A percentile compares a stretch with the other conserved stretches of the same genome.
Evolutionary conservation across 2,888 invertebrate genomes (phyloP).

Genomic region (Tiliacea citrago): DNA sequence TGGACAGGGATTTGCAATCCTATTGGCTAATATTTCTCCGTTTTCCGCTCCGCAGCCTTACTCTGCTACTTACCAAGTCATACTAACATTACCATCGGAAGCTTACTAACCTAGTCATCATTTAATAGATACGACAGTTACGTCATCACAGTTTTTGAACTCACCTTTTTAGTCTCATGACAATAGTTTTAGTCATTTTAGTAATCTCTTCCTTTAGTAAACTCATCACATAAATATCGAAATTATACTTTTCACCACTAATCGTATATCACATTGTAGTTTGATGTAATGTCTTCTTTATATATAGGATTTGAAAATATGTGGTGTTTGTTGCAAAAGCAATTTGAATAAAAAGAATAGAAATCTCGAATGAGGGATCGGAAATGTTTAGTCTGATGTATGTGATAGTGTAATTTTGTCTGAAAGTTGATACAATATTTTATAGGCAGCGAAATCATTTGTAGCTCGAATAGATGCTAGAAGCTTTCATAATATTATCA

Average conservation of each 20-base stretch:
- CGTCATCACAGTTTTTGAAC: slow-evolving; percentile 12
- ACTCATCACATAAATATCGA: not conserved
- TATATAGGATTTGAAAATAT: slow-evolving; percentile 25
- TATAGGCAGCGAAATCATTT: slow-evolving; percentile 28
- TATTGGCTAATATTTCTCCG: no score
- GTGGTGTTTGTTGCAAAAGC: not conserved
- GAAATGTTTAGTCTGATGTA: slow-evolving; percentile 73
- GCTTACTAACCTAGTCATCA: slow-evolving; percentile 60
- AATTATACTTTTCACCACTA: slow-evolving; percentile 25
- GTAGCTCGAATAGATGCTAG: slow-evolving; percentile 27
- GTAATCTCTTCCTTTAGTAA: slow-evolving; percentile 12
- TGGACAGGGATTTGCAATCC: no score
- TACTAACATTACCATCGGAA: slow-evolving; percentile 35
- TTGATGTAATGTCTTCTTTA: slow-evolving; percentile 36
- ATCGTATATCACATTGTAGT: slow-evolving; percentile 36
- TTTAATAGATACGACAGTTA: slow-evolving; percentile 2
- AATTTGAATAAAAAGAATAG: slow-evolving; percentile 11
- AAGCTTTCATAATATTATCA: slow-evolving; percentile 23
- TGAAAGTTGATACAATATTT: slow-evolving; percentile 19
- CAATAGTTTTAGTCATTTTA: slow-evolving; percentile 31
- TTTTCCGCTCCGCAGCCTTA: no score
- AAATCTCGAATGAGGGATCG: slow-evolving; percentile 50
- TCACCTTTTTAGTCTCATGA: slow-evolving; percentile 18
- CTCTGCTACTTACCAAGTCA: slow-evolving; percentile 36
- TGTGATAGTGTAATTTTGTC: slow-evolving; percentile 69